Base-by-base conservation (phyloP, 53 echinoderm and acorn worm species). In the Apostichopus leukothele region DNA sequence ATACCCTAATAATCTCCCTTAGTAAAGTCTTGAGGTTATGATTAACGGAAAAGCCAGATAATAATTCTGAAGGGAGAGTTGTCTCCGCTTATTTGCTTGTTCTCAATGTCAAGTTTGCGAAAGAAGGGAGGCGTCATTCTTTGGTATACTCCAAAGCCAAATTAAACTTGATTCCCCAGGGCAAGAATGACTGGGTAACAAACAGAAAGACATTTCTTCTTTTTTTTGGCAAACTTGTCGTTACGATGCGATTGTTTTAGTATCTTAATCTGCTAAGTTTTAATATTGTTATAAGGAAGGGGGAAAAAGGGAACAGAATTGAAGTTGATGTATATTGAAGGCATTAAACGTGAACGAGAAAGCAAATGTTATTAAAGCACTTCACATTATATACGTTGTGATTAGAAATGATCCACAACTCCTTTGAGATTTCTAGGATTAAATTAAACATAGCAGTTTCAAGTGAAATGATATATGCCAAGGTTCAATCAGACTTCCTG, bases 11-110 rank as follows among this genome's bases (percentile, higher is more conserved):
- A 55, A 54, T 81, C 59, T 59, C 55, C 59, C 51, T 81, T 59
- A 55, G 54, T 81, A 81, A 39, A 81, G 59, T 54, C 54, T 81
- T 81, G 54, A n/a, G 59, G 81, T 57, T 81, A 54, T 81, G 81
- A 81, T 81, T 81, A 81, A 81, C 81, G 53, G 81, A 25, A 22
- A 81, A 81, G 81, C 81, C 59, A 81, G 81, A 81, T 81, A 81
- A 81, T 81, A 81, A 81, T 25, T 21, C 54, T 59, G 81, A 81
- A 55, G 81, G 81, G 81, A 81, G 53, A 81, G 54, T 39, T 18
- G 81, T 81, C 81, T 81, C 81, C 81, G 81, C 55, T 81, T 81
- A 81, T 81, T 81, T 81, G 81, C 81, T 81, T 81, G 81, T 81
- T 81, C 59, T 81, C 81, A 81, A 81, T 81, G 81, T 81, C 81